Base-by-base conservation (phyloP, 2,797 vertebrate species). In the Botia almorhae region DNA sequence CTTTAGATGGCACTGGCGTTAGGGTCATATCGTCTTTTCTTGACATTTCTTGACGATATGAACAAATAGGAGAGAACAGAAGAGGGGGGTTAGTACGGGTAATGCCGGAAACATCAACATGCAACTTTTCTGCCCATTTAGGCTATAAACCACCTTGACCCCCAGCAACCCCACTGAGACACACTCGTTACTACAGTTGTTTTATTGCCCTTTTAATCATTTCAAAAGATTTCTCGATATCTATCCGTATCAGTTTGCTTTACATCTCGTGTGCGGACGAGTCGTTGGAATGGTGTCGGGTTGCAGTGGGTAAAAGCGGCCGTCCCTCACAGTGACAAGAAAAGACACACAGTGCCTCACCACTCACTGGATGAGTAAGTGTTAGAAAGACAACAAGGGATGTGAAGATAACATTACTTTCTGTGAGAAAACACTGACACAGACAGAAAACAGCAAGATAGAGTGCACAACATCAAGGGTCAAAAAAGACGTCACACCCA, bases 1-100 rank as follows among this genome's bases (percentile, higher is more conserved):
- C 87, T 86, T 94, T 94, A 96, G 90, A 96, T 96, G 85, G 93
- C 94, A 61, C 95, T 92, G 93, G 94, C 74, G 78, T 87, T 94
- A 80, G 95, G 94, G 86, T 96, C 95, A 16, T 95, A 96, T 81
- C 95, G 94, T 91, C 95, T 91, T 91, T 96, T 96, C 93, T 96
- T 96, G 93, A 96, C 95, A 91, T 96, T 96, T 96, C 95, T 96
- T 96, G 79, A 58, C 73, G 73, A 48, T 83, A 90, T 86, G 85
- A 51, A 85, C 53, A 83, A 85, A 87, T 36, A 56, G 46, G 80
- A 81, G 75, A 82, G 70, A 73, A 84, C 85, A 90, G 90, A 93
- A 87, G 56, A 80, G 2, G 33, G 46, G 39, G 80, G 78, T 86
- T 86, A 86, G 85, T 82, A 76, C 55, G 82, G 77, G 82, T 80